These are phyloP conservation scores for Emys orbicularis DNA, from an alignment of 2,797 vertebrate genomes.

Conservation along the genomic window DNA sequence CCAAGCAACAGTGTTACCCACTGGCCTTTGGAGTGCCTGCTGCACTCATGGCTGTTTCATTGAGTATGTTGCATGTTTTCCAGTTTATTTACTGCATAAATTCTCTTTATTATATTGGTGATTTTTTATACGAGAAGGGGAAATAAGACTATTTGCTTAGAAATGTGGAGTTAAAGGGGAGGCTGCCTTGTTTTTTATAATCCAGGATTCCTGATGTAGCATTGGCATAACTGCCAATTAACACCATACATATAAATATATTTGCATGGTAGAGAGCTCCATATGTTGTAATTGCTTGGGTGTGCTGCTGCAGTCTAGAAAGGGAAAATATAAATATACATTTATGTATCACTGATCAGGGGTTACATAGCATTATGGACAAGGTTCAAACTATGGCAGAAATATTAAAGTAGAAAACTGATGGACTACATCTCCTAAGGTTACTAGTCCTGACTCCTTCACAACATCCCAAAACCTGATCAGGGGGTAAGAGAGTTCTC, in stretches of 20 bases:
- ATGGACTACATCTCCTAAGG: neutral
- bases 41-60: conserved; percentile 89
- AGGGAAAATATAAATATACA: neutral
- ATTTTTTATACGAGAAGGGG: neutral
- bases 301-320: neutral
- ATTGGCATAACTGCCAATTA: neutral
- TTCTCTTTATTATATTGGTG: neutral
- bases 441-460: neutral
- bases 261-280: neutral
- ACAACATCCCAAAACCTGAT: neutral
- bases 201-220: neutral
- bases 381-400: neutral
- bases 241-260: neutral
- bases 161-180: neutral
- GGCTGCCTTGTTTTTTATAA: neutral
- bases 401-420: neutral
- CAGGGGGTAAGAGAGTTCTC: neutral
- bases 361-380: neutral
- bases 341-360: neutral
- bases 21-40: conserved; percentile 96
- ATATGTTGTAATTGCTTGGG: neutral
- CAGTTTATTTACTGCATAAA: neutral
- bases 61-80: conserved; percentile 84
- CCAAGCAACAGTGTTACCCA: conserved; percentile 89
- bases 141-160: neutral